phyloP scores from a whole-genome alignment of 2,797 vertebrate genomes.

The Hypotaenidia philippensis region DNA sequence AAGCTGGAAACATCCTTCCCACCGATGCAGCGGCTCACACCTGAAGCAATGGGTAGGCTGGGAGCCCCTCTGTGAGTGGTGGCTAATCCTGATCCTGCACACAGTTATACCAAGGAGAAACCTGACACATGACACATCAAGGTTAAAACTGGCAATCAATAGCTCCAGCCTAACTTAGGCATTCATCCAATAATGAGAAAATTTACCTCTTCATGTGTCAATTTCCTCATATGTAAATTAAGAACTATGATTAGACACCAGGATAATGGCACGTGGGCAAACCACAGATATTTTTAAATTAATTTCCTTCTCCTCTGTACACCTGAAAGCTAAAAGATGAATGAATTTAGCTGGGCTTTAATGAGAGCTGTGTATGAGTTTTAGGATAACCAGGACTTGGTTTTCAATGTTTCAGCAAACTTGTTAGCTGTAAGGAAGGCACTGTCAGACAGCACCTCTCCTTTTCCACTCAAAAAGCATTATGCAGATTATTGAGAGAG shows the following conservation, averaged over 20 bases:
- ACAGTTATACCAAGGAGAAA: background rate
- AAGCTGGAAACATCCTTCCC: background rate
- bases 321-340: constrained; percentile 30
- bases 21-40: accelerated
- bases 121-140: background rate
- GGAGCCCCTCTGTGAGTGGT: background rate
- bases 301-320: constrained; percentile 19
- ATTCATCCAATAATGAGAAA: constrained; percentile 55
- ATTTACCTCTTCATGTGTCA: constrained; percentile 46
- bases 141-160: constrained; percentile 52
- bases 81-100: background rate
- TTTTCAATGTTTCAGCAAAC: background rate
- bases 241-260: constrained; percentile 50
- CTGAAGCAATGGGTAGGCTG: background rate
- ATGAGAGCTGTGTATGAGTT: background rate
- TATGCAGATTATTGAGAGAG: background rate
- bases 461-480: background rate
- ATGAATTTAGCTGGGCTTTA: background rate
- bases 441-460: background rate
- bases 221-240: constrained; percentile 65
- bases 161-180: background rate
- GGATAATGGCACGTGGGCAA: constrained; percentile 61
- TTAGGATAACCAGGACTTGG: background rate
- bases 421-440: background rate
- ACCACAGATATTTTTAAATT: constrained; percentile 35